Percentiles rank a stretch among this genome's conserved stretches.
Evolutionary conservation across 2,888 invertebrate genomes (phyloP).

Genomic region (Actias luna): DNA sequence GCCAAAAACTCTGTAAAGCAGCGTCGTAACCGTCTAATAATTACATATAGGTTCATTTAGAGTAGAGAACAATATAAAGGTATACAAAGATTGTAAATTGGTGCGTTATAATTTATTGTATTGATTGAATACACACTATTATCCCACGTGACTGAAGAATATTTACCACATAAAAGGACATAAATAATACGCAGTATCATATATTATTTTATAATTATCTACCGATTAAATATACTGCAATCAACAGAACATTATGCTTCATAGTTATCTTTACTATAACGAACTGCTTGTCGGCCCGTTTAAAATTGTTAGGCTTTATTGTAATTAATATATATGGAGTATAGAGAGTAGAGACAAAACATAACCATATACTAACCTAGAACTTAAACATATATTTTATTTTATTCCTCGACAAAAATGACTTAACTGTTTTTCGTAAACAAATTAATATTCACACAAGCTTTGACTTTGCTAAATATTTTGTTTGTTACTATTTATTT

Average conservation of each 20-base stretch:
- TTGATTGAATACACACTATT: neutral
- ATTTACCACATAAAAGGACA: conserved; percentile 2
- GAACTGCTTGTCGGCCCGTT: neutral
- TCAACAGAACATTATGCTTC: neutral
- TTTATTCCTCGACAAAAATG: too few species aligned
- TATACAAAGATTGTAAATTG: neutral
- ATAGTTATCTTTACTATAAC: neutral
- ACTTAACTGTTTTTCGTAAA: too few species aligned
- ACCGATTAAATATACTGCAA: neutral
- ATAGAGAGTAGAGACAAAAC: too few species aligned
- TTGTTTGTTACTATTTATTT: too few species aligned
- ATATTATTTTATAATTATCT: neutral
- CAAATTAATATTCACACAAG: too few species aligned
- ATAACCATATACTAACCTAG: too few species aligned
- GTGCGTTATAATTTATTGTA: neutral
- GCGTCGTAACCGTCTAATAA: too few species aligned
- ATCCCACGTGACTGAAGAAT: neutral
- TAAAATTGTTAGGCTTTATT: neutral
- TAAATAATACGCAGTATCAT: conserved; percentile 1
- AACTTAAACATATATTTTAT: too few species aligned
- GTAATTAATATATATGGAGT: neutral
- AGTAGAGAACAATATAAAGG: neutral
- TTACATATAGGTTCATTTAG: too few species aligned
- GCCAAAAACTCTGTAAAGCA: too few species aligned
- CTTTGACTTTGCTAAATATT: too few species aligned